A percentile compares a stretch with the other conserved stretches of the same genome.
These are phyloP conservation scores for Lophotriccus pileatus DNA, from an alignment of 2,797 vertebrate species.

Conservation along the genomic window DNA sequence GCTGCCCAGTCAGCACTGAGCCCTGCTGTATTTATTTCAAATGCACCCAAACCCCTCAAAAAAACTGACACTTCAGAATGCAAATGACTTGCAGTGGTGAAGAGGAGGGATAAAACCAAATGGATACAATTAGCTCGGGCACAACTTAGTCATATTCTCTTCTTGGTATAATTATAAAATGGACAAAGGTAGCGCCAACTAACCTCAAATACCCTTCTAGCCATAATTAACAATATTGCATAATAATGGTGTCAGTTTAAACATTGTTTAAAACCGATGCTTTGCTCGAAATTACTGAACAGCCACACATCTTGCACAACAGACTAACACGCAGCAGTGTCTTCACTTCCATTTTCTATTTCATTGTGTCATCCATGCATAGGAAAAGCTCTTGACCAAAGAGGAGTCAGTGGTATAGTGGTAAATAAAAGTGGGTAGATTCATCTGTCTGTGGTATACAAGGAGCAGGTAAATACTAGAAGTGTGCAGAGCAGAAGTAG, in stretches of 20 bases:
- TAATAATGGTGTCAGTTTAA: slow-evolving; percentile 59
- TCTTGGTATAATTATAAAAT: slow-evolving; percentile 51
- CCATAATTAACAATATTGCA: slow-evolving; percentile 59
- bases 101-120: slow-evolving; percentile 32
- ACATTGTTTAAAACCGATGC: slow-evolving; percentile 34
- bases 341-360: slow-evolving; percentile 49
- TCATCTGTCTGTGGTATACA: slow-evolving; percentile 20
- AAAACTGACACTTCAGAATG: neutral
- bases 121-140: slow-evolving; percentile 51
- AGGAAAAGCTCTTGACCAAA: slow-evolving; percentile 39
- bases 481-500: neutral
- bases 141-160: slow-evolving; percentile 51
- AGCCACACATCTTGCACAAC: slow-evolving; percentile 48
- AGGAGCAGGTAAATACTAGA: slow-evolving; percentile 26
- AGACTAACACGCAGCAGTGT: neutral
- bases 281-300: slow-evolving; percentile 36
- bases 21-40: neutral
- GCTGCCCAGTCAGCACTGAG: neutral
- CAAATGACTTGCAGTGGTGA: neutral
- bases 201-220: slow-evolving; percentile 55
- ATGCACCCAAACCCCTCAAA: neutral
- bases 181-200: slow-evolving; percentile 54
- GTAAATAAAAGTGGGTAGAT: slow-evolving; percentile 24
- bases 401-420: neutral
- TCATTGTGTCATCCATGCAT: neutral